Base-by-base conservation (phyloP, 2,113 vertebrate genomes). In the Xyrauchen texanus region DNA sequence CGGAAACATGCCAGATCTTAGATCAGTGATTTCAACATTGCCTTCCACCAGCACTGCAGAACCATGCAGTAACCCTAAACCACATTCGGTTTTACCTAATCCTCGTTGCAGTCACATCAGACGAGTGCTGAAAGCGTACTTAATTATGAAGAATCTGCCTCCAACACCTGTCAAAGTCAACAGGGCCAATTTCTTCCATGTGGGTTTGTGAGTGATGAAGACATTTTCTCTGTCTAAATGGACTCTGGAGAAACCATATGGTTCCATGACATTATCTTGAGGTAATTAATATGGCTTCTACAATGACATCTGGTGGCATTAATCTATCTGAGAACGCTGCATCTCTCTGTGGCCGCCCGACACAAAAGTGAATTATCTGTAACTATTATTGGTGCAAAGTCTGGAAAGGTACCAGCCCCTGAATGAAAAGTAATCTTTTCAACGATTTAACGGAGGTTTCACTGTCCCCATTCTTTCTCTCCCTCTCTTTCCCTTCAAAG, bases 231-330 rank as follows among this genome's bases (percentile, higher is more conserved):
- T 89, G 90, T 91, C 90, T 91, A 89, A 92, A 92, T 87, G 90
- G 91, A 88, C 92, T 88, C 90, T 91, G 89, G 89, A 90, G 90
- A 87, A 86, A 90, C 90, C 92, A 93, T 92, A 93, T 93, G 92
- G 91, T 87, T 85, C 86, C 78, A 88, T 92, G 91, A 90, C 91
- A 93, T 93, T 93, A 92, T 93, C 90, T 91, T 88, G 88, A 90
- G 88, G 91, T 92, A 92, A 92, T 92, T 93, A 92, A 93, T 93
- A 92, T 90, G 90, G 91, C 91, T 92, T 91, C 91, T 90, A 89
- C 89, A 89, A 88, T 91, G 92, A 91, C 92, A 92, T 92, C 92
- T 93, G 91, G 92, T 91, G 89, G 89, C 92, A 93, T 92, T 92
- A 91, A 92, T 93, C 91, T 93, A 85, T 86, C 87, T 82, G 86